Base-by-base conservation (phyloP, 2,888 invertebrate species). In the Diarsia brunnea region DNA sequence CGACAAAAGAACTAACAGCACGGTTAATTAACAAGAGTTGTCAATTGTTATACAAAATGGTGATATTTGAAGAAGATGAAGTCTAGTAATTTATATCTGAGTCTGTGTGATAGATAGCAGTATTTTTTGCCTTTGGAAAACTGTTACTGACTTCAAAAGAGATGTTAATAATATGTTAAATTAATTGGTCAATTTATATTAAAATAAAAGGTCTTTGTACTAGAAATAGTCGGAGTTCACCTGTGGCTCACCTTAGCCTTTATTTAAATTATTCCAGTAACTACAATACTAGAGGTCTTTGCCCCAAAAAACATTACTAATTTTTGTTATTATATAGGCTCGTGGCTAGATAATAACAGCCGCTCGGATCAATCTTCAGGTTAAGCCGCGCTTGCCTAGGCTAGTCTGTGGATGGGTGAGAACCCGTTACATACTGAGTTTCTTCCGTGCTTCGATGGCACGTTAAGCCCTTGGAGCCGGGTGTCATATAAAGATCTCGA, bases 1-100 rank as follows among this genome's bases (percentile, higher is more conserved):
- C 58, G n/a, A 63, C 63, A 63, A 63, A 63, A 43, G 14, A 63
- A 63, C 43, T 63, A n/a, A n/a, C 58, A 58, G 58, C 27, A 27
- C 14, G 2, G 61, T 61, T 61, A 7, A 61, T n/a, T 61, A 38
- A n/a, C 38, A 38, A 61, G n/a, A 61, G 14, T 55, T 24, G 14
- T 24, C 24, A 38, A 14, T 55, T 24, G 14, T 55, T 5, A 55
- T 55, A 5, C 5, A 55, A 55, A 38, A 38, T 61, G 4, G 21
- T 38, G 10, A n/a, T 38, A 2, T n/a, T 63, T 38, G 38, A 38
- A 27, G 8, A 27, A 1, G 16, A 27, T 16, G 58, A 27, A 16
- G 27, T 10, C 19, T 19, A 27, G 10, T 31, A 60, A 60, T 60
- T 27, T 58, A 27, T 8, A 24, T 5, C 24, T 7, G 55, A 24